Evolutionary conservation across 2,113 vertebrate genomes (phyloP).

Genomic region (Oncorhynchus gorbuscha): DNA sequence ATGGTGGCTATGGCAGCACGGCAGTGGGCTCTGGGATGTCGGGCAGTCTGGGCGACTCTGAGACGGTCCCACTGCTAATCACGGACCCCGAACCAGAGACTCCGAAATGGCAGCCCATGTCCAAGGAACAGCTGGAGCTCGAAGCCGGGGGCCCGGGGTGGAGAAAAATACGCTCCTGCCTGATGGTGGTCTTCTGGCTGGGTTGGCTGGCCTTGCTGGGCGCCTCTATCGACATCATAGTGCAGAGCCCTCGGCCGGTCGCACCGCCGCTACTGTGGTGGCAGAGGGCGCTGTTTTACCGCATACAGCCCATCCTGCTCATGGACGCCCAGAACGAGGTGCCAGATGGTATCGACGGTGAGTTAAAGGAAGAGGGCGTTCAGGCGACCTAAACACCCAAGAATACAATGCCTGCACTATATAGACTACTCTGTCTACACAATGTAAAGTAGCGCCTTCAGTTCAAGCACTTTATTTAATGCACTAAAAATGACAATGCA

Average conservation of each 20-base stretch:
- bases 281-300: slow-evolving; percentile 68
- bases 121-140: slow-evolving; percentile 57
- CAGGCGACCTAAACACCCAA: no score
- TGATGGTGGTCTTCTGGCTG: slow-evolving; percentile 72
- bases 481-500: no score
- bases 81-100: slow-evolving; percentile 1
- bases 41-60: slow-evolving; percentile 26
- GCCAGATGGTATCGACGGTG: slow-evolving; percentile 52
- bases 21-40: slow-evolving; percentile 12
- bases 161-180: slow-evolving; percentile 61
- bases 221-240: slow-evolving; percentile 47
- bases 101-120: slow-evolving; percentile 54
- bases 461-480: no score
- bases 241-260: slow-evolving; percentile 49
- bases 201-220: slow-evolving; percentile 65
- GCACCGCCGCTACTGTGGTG: slow-evolving; percentile 61
- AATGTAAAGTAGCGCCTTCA: no score
- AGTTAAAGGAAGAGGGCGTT: slow-evolving; percentile 21
- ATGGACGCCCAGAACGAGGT: slow-evolving; percentile 13
- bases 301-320: slow-evolving; percentile 47
- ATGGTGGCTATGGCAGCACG: slow-evolving; percentile 57
- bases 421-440: no score
- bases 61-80: slow-evolving; percentile 61
- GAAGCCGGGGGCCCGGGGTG: slow-evolving; percentile 59
- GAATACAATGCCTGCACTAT: no score